Evolutionary conservation across 2,797 vertebrate species (phyloP), one percentile per base, ranked within the genome.

Genomic region (Chelidonichthys spinosus): DNA sequence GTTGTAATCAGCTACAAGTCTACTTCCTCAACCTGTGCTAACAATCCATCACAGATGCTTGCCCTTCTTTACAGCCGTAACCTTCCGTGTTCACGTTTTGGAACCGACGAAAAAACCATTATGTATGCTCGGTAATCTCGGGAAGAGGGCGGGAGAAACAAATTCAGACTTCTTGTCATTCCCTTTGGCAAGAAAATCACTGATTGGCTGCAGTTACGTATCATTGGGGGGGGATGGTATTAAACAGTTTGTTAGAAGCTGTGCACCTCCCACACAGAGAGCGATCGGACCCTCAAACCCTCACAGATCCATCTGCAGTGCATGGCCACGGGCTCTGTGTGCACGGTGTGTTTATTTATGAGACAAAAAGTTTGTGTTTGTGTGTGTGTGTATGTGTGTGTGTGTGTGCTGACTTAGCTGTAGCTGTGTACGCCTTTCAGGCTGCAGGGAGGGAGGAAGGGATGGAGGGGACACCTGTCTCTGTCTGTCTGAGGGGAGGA

Each of bases 391-490:
- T 67, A 50, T 33, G 13, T 56, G 54, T 72, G 13, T 35, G 36
- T n/a, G 35, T 50, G 72, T 39, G 42, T 66, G 68, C 50, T 74
- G 37, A 78, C 63, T 74, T 55, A 59, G 65, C 47, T 53, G 70
- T 47, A 36, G 63, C 54, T 39, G 58, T 47, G 50, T 40, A 39
- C 60, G 37, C 43, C 50, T 65, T 56, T 49, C 63, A 74, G 74
- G 73, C 72, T 54, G 50, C 1, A 14, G 62, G 75, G 74, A 40
- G 73, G 82, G 49, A 52, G 49, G 79, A 43, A 52, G 61, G 66
- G 56, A n/a, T 11, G 68, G 69, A 59, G 54, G 81, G 32, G 69
- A 80, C 93, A 94, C 92, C 88, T 92, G 91, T 86, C 83, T 73
- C 83, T 69, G 83, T 91, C 91, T 55, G 83, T 94, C 90, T 76